Evolutionary conservation across 2,113 vertebrate genomes (phyloP).

Genomic region (Rhea pennata): DNA sequence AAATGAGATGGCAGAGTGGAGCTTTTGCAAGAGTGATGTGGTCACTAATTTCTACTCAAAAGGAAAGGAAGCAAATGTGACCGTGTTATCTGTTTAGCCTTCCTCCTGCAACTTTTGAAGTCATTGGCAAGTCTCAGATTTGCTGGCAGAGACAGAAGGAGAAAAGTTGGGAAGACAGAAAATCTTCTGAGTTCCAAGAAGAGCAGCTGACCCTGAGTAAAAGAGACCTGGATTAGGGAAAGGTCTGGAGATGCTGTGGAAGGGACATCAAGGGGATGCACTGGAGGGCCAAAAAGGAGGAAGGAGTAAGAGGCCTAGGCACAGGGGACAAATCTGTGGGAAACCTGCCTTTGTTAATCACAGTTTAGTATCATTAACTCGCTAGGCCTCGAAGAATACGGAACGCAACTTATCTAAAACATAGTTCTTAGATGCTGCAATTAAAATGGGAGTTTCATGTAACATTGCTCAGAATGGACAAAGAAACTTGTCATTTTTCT

Average conservation of each 20-base stretch:
- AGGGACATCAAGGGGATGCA: neutral
- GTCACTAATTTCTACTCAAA: neutral
- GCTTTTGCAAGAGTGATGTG: neutral
- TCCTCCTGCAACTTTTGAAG: neutral
- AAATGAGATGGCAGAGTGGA: neutral
- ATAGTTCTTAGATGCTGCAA: neutral
- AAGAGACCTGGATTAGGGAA: neutral
- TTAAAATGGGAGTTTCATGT: neutral
- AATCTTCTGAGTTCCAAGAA: neutral
- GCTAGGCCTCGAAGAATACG: neutral
- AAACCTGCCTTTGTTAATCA: neutral
- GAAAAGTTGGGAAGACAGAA: neutral
- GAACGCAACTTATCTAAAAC: neutral
- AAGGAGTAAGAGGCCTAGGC: neutral
- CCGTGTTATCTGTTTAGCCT: neutral
- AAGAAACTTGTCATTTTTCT: neutral
- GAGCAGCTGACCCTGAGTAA: neutral
- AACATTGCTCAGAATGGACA: neutral
- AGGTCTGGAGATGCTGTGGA: neutral
- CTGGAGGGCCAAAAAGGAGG: neutral
- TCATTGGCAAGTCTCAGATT: neutral
- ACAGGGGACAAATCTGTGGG: neutral
- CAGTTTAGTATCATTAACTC: rapidly evolving
- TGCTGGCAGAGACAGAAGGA: neutral
- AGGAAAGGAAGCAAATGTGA: neutral